phyloP scores from a whole-genome alignment of 2,113 vertebrate genomes.

The Podocnemis expansa region DNA sequence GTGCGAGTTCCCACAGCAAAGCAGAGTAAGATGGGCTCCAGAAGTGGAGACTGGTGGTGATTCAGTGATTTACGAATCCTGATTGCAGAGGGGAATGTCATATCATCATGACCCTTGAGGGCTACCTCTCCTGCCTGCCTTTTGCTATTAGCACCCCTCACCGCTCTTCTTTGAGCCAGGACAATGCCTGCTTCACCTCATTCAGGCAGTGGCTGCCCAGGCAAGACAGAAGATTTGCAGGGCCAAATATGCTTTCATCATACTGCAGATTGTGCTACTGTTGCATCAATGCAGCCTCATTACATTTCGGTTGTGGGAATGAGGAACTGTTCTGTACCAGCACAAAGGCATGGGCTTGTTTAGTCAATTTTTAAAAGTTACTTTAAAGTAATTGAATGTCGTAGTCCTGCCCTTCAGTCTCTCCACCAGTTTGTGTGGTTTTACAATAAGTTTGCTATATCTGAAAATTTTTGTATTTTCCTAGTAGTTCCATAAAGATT shows the following conservation, averaged over 20 bases:
- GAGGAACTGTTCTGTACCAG: not conserved
- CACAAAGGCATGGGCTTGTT: not conserved
- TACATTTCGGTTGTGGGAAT: not conserved
- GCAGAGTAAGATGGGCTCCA: too few relatives aligned
- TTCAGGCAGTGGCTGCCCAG: not conserved
- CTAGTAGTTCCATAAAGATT: not conserved
- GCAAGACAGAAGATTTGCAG: not conserved
- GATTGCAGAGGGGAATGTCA: too few relatives aligned
- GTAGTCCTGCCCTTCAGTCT: not conserved
- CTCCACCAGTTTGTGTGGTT: not conserved
- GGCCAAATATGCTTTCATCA: not conserved
- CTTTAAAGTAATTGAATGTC: not conserved
- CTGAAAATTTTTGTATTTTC: slow-evolving; percentile 2
- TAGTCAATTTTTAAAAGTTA: not conserved
- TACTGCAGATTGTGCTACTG: not conserved
- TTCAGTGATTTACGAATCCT: too few relatives aligned
- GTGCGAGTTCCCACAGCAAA: too few relatives aligned
- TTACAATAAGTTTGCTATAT: not conserved
- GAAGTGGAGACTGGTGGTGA: too few relatives aligned
- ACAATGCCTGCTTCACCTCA: not conserved
- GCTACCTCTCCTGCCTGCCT: not conserved
- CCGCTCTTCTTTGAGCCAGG: not conserved
- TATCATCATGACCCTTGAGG: not conserved
- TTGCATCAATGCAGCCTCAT: not conserved
- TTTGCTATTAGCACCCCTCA: not conserved